Conservation (phyloP, 2,797 vertebrate genomes). For the Helicolenus hilgendorfi region DNA sequence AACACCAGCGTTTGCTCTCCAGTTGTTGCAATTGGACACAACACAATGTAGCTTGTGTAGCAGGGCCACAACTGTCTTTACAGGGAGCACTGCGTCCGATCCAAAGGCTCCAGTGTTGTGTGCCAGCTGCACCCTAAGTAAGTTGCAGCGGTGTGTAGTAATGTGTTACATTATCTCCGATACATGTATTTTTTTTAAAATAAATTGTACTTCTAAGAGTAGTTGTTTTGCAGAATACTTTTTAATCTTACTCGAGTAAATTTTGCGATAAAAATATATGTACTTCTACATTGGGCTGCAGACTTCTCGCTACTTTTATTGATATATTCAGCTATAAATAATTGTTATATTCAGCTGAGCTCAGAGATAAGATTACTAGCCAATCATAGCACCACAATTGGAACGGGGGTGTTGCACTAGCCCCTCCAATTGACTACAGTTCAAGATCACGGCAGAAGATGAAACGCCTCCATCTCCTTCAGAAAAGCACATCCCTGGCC, state of each 20-base stretch:
- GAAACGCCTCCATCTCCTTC: background rate
- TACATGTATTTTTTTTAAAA: background rate
- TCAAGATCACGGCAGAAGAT: background rate
- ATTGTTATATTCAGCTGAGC: background rate
- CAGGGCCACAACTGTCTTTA: conserved; percentile 32
- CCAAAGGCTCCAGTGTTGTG: background rate
- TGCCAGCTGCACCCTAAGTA: conserved; percentile 12
- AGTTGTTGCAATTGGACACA: conserved; percentile 24
- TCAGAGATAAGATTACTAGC: background rate
- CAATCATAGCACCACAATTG: background rate
- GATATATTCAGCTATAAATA: background rate
- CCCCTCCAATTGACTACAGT: background rate
- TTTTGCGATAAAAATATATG: background rate
- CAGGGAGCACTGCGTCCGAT: background rate
- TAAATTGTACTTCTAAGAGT: background rate
- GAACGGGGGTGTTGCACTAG: too few species aligned
- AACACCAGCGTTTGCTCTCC: background rate
- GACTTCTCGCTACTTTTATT: background rate
- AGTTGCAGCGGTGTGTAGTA: background rate
- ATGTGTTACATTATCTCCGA: background rate
- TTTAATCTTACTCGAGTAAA: background rate
- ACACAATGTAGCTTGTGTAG: conserved; percentile 36
- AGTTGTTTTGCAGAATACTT: background rate
- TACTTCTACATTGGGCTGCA: background rate
- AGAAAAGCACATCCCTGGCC: background rate